These are phyloP conservation scores for Neosilurus mollespiculum DNA, from an alignment of 2,797 vertebrate species.

Conservation along the genomic window DNA sequence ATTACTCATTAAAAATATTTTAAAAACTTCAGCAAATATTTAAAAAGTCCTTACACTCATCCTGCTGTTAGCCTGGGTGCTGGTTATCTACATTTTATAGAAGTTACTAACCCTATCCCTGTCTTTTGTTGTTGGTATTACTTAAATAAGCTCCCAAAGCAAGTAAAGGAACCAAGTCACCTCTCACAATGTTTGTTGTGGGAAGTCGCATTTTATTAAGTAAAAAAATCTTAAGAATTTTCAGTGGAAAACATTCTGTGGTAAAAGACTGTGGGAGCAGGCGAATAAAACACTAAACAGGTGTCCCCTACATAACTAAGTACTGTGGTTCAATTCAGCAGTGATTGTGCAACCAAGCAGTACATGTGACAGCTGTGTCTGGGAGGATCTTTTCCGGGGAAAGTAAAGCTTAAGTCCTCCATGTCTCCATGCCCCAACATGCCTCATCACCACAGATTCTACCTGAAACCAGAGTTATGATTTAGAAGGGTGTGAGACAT, in stretches of 20 bases:
- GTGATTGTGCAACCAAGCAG: constrained; percentile 25
- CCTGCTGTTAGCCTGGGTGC: background rate
- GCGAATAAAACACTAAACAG: constrained; percentile 38
- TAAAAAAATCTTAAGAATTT: constrained; percentile 1
- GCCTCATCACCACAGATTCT: constrained; percentile 41
- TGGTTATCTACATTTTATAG: background rate
- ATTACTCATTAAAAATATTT: background rate
- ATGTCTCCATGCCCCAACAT: constrained; percentile 46
- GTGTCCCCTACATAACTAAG: constrained; percentile 18
- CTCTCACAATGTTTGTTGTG: background rate
- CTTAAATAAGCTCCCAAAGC: background rate
- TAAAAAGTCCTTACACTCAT: background rate
- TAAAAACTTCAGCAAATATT: background rate
- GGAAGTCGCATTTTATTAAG: background rate
- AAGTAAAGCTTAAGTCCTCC: constrained; percentile 14
- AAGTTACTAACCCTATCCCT: background rate
- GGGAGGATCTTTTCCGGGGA: constrained; percentile 9
- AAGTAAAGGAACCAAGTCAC: background rate
- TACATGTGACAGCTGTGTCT: constrained; percentile 41
- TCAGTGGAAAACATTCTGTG: constrained; percentile 15
- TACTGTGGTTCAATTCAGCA: constrained; percentile 27
- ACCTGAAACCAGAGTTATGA: constrained; percentile 50
- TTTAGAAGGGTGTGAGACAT: constrained; percentile 48
- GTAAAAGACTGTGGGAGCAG: constrained; percentile 12
- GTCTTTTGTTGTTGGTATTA: background rate